Evolutionary conservation across 2,888 invertebrate species (phyloP), one percentile per base, ranked within the genome.

Genomic region (Pimpla rufipes): DNA sequence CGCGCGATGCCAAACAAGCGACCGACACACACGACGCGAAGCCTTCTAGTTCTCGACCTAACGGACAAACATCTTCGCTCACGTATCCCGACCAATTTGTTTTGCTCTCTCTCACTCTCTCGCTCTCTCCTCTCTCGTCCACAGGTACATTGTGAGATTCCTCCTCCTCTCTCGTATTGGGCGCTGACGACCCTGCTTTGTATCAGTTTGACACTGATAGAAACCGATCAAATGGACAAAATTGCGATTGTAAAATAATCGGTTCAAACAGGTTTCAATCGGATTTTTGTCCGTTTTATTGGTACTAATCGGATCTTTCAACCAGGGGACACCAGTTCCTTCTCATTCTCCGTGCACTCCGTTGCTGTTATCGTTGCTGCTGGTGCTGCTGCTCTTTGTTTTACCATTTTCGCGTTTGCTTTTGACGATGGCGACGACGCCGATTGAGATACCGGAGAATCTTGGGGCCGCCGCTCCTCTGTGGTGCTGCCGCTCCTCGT

Each of bases 81-180:
- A 42, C 40, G 50, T 21, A 13, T 40, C 21, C 40, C 45, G 45
- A 42, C 11, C 73, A 13, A 45, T 79, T 67, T 59, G 29, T 45
- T 79, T 67, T 59, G 29, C 55, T 57, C 57, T n/a, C n/a, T n/a
- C n/a, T n/a, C n/a, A n/a, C n/a, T n/a, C n/a, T n/a, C n/a, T n/a
- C n/a, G n/a, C n/a, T n/a, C n/a, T n/a, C n/a, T n/a, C n/a, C n/a
- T n/a, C n/a, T n/a, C n/a, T 29, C 67, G 45, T 81, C 70, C 85
- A 85, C 88, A 89, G 89, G 90, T 90, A 90, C 90, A 84, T 87
- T 71, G 84, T 89, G 87, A 89, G 85, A 85, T 81, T 88, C 86
- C 85, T 76, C 73, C 81, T 76, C 81, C 79, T 7, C 21, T 83
- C 52, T 67, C 21, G 7, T 50, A 29, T 50, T n/a, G 29, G 59